phyloP scores from a whole-genome alignment of 2,797 vertebrate genomes.

The Cuniculus paca region DNA sequence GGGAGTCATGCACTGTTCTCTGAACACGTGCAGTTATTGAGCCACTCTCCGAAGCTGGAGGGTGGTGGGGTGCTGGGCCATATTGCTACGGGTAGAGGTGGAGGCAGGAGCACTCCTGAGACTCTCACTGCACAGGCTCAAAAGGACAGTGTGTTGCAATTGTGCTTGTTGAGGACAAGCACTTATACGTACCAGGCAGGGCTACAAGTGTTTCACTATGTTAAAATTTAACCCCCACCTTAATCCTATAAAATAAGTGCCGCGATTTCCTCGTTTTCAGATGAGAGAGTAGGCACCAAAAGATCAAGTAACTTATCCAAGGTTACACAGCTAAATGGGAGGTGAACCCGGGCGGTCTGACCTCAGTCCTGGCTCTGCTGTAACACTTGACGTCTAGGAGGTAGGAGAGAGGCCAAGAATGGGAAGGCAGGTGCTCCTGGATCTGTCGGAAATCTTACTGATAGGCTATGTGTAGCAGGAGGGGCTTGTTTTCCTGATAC shows the following conservation, averaged over 20 bases:
- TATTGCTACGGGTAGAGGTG: background rate
- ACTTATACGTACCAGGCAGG: background rate
- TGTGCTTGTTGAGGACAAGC: background rate
- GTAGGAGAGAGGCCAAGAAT: background rate
- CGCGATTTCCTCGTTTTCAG: background rate
- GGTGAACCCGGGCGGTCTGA: background rate
- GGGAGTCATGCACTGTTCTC: background rate
- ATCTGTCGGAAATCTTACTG: background rate
- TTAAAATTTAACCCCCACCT: background rate
- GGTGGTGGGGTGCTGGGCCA: too few relatives aligned
- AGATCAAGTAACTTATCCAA: background rate
- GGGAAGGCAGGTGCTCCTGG: too few relatives aligned
- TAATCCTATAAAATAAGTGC: background rate
- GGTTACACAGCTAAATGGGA: background rate
- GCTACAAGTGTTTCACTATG: background rate
- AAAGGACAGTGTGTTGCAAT: background rate
- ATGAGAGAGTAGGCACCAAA: background rate
- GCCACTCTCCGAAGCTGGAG: background rate
- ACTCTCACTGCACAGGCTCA: background rate
- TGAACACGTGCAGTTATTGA: background rate
- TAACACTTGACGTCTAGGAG: background rate
- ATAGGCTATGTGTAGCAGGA: background rate
- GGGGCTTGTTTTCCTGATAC: background rate
- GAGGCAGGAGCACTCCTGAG: accelerated
- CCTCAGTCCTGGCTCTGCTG: background rate